Conservation (phyloP, 2,113 vertebrate genomes). For the Sylvilagus bachmani region DNA sequence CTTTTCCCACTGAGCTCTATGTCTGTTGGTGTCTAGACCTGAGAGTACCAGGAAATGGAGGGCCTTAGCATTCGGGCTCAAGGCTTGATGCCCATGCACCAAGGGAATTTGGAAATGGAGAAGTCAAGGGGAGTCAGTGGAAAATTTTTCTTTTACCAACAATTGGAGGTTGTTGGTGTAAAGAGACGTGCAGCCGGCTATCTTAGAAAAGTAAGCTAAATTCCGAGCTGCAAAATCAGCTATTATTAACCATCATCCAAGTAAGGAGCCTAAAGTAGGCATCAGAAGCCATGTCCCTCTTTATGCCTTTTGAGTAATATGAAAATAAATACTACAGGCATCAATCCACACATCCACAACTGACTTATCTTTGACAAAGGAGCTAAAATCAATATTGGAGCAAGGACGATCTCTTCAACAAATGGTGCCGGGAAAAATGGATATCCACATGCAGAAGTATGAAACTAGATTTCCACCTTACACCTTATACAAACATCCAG, state of each 20-base stretch:
- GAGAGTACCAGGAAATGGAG: not conserved
- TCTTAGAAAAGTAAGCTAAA: not conserved
- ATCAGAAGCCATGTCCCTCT: not conserved
- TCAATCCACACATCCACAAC: too few relatives aligned
- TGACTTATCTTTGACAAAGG: too few relatives aligned
- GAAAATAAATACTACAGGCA: too few relatives aligned
- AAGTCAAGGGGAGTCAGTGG: not conserved
- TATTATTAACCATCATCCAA: conserved; percentile 39
- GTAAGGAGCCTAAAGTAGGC: not conserved
- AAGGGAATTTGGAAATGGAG: not conserved
- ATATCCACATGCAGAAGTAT: too few relatives aligned
- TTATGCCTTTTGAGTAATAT: too few relatives aligned
- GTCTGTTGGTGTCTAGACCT: not conserved
- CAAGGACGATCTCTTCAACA: too few relatives aligned
- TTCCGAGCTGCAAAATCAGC: not conserved
- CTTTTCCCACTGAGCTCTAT: not conserved
- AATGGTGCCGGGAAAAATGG: too few relatives aligned
- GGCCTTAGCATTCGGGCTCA: not conserved
- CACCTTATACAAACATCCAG: too few relatives aligned
- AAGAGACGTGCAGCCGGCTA: not conserved
- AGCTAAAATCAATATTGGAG: too few relatives aligned
- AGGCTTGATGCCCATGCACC: not conserved
- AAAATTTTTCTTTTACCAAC: conserved; percentile 17
- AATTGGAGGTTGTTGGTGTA: not conserved
- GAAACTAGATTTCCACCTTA: too few relatives aligned